Conservation (phyloP, 2,888 invertebrate species). For the Ormyrus labotus region DNA sequence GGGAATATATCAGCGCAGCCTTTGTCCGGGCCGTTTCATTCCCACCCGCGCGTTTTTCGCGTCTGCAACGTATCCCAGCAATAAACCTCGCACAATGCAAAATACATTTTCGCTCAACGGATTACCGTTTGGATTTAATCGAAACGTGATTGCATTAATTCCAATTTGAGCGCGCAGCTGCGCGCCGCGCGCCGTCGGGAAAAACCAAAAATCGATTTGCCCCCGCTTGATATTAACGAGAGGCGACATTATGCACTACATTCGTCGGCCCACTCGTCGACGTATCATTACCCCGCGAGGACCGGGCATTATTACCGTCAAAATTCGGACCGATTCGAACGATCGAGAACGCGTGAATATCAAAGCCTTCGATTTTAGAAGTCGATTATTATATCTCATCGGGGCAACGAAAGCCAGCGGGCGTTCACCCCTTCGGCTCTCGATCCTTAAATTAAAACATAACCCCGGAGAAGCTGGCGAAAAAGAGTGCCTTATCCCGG, state of each 20-base stretch:
- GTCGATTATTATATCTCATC: too few species aligned
- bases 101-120: neutral
- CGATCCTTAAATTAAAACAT: too few species aligned
- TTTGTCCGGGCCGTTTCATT: neutral
- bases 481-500: too few species aligned
- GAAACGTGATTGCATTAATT: constrained; percentile 32
- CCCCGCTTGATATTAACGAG: neutral
- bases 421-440: too few species aligned
- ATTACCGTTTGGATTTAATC: constrained; percentile 35
- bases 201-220: constrained; percentile 41
- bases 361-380: too few species aligned
- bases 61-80: neutral
- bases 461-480: too few species aligned
- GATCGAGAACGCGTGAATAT: too few species aligned
- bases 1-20: neutral
- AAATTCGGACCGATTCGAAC: too few species aligned
- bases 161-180: constrained; percentile 15
- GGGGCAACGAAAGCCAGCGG: too few species aligned
- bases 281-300: neutral
- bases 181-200: neutral
- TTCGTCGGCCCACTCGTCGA: neutral
- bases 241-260: neutral
- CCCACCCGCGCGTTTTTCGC: neutral
- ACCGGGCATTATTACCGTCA: too few species aligned
- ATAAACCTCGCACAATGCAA: constrained; percentile 6